phyloP scores from a whole-genome alignment of 2,113 vertebrate species.

The Sinocyclocheilus anophthalmus region DNA sequence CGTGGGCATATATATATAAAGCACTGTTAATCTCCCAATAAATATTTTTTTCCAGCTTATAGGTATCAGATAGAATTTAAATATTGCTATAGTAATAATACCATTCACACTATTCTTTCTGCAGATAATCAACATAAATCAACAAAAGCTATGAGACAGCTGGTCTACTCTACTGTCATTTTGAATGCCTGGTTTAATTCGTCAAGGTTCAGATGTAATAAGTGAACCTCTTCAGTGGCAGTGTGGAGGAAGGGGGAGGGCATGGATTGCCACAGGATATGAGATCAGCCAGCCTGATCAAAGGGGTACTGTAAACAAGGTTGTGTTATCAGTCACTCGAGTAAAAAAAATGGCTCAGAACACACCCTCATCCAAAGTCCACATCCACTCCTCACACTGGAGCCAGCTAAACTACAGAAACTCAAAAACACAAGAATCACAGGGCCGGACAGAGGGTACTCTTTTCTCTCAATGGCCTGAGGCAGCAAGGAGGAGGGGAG shows the following conservation, averaged over 20 bases:
- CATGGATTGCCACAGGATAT: conserved; percentile 28
- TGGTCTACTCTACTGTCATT: neutral
- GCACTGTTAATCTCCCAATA: too few relatives aligned
- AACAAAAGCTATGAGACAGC: neutral
- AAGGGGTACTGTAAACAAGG: conserved; percentile 40
- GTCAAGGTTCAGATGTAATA: neutral
- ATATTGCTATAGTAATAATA: neutral
- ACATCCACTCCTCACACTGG: conserved; percentile 25
- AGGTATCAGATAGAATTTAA: neutral
- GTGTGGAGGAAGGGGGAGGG: neutral
- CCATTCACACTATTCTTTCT: neutral
- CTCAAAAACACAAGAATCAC: conserved; percentile 4
- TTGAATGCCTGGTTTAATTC: conserved; percentile 1
- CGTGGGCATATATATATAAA: too few relatives aligned
- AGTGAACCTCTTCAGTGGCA: conserved; percentile 16
- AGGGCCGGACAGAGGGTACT: too few relatives aligned
- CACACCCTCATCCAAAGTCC: conserved; percentile 32
- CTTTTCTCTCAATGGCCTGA: neutral
- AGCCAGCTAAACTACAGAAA: neutral
- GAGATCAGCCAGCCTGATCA: conserved; percentile 49
- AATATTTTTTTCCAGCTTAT: neutral
- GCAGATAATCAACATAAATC: neutral
- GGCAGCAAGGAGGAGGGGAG: conserved; percentile 36
- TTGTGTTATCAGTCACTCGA: conserved; percentile 61
- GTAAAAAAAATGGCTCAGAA: conserved; percentile 28